phyloP scores from a whole-genome alignment of 2,113 vertebrate species.

The Tetrao urogallus region DNA sequence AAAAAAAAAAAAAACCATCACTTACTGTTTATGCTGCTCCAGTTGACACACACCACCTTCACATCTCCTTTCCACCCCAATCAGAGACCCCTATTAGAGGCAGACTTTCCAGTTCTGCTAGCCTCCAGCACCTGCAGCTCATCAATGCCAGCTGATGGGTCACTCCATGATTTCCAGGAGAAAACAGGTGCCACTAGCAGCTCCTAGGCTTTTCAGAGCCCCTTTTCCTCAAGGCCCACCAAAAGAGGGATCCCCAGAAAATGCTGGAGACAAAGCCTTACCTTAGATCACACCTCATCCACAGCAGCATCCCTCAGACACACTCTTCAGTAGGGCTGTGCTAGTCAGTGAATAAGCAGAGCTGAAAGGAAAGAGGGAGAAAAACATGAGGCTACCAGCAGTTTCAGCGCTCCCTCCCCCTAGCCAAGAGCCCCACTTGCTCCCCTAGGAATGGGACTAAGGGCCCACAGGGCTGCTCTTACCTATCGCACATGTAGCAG shows the following conservation, averaged over 20 bases:
- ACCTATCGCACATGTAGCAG: rapidly evolving
- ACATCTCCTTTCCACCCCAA: rapidly evolving
- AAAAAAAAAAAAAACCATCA: background rate
- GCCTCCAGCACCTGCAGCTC: background rate
- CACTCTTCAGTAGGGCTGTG: rapidly evolving
- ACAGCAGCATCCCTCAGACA: rapidly evolving
- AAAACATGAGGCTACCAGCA: background rate
- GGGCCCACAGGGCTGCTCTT: too few relatives aligned
- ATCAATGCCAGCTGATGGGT: background rate
- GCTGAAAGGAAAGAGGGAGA: background rate
- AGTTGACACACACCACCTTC: rapidly evolving
- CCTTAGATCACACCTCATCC: background rate
- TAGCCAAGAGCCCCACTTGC: too few relatives aligned
- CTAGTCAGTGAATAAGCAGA: background rate
- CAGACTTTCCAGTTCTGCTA: background rate
- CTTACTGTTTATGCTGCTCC: rapidly evolving
- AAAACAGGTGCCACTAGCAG: too few relatives aligned
- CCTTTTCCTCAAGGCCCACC: rapidly evolving
- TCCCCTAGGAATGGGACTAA: background rate
- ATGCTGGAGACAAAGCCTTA: rapidly evolving
- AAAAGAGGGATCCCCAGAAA: background rate
- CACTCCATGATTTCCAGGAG: background rate
- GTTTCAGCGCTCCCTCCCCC: background rate
- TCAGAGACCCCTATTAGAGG: rapidly evolving
- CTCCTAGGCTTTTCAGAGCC: rapidly evolving